Conservation (phyloP, 2,888 invertebrate species). For the Euzetes globulus region DNA sequence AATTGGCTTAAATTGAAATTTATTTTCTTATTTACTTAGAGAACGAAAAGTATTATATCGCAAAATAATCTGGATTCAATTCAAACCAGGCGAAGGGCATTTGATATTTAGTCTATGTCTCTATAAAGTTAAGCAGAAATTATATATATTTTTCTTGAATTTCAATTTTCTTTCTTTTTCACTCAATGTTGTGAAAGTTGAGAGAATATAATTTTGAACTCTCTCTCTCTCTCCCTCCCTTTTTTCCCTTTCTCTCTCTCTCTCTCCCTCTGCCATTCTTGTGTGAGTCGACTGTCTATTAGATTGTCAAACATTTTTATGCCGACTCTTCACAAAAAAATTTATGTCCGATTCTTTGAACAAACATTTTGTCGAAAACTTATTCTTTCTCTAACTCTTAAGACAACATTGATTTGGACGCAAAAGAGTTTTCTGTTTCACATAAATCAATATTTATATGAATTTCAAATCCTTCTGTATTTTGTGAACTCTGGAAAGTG, state of each 20-base stretch:
- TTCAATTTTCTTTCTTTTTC: neutral
- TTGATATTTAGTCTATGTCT: neutral
- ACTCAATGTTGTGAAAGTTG: neutral
- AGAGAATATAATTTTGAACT: neutral
- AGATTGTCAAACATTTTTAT: slow-evolving; percentile 8
- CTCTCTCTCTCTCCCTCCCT: neutral
- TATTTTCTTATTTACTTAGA: neutral
- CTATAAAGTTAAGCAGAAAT: slow-evolving; percentile 1
- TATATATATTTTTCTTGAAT: neutral
- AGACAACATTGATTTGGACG: neutral
- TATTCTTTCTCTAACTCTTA: neutral
- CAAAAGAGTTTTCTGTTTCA: neutral
- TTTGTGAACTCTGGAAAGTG: neutral
- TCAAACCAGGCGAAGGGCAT: neutral
- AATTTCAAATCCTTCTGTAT: slow-evolving; percentile 5
- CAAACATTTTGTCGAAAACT: neutral
- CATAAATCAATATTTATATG: slow-evolving; percentile 14
- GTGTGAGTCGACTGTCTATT: neutral
- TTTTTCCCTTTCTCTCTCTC: neutral
- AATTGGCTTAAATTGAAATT: too few species aligned
- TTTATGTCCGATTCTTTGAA: slow-evolving; percentile 8
- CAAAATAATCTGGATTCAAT: neutral
- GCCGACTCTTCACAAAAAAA: neutral
- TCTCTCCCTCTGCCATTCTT: neutral
- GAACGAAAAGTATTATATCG: neutral